Evolutionary conservation across 2,888 invertebrate species (phyloP).

Genomic region (Acanthosepion pharaonis): DNA sequence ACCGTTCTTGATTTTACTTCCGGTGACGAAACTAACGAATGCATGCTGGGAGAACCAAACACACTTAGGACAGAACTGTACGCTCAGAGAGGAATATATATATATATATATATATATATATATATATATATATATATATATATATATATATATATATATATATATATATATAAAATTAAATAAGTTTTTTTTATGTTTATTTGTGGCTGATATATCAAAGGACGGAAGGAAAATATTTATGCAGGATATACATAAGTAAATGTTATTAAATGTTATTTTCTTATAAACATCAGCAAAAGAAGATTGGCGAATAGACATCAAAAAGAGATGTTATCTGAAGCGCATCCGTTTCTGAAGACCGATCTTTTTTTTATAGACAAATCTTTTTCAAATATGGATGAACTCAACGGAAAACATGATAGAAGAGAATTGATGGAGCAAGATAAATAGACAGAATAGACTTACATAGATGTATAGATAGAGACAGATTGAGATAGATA

Average conservation of each 20-base stretch:
- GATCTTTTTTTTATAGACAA: too few species aligned
- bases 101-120: too few species aligned
- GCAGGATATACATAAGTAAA: neutral
- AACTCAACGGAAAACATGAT: too few species aligned
- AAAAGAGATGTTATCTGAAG: neutral
- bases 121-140: too few species aligned
- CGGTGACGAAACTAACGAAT: neutral
- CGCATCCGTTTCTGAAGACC: neutral
- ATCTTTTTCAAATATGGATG: too few species aligned
- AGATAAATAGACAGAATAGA: too few species aligned
- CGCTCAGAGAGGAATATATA: neutral
- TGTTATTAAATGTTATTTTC: neutral
- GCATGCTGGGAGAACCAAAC: neutral
- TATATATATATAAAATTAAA: neutral
- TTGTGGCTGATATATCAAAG: slow-evolving; percentile 9
- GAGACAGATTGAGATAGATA: too few species aligned
- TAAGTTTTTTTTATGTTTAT: neutral
- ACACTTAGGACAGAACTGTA: neutral
- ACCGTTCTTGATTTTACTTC: neutral
- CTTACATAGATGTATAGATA: too few species aligned
- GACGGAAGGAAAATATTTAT: slow-evolving; percentile 33
- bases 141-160: too few species aligned
- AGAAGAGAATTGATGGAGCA: too few species aligned
- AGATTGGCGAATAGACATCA: neutral
- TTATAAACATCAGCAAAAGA: neutral